These are phyloP conservation scores for Hydriomena furcata DNA, from an alignment of 2,888 invertebrate species.

Conservation along the genomic window DNA sequence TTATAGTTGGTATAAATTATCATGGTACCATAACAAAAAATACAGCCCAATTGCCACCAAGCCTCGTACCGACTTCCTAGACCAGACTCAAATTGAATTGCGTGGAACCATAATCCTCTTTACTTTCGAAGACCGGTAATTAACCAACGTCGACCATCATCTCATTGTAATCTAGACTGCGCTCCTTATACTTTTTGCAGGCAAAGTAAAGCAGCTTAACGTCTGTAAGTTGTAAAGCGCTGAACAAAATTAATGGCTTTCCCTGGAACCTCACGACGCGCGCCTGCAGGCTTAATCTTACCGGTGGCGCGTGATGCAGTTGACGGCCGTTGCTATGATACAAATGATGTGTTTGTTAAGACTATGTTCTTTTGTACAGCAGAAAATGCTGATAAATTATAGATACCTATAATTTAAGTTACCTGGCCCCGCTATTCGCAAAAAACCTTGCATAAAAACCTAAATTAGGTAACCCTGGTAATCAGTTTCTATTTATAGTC, in stretches of 20 bases:
- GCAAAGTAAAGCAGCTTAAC: conserved; percentile 55
- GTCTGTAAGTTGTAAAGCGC: conserved; percentile 61
- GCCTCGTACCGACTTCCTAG: background rate
- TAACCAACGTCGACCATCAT: conserved; percentile 42
- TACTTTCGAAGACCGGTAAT: conserved; percentile 22
- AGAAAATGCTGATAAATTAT: no score
- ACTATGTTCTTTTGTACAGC: background rate
- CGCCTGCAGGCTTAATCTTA: conserved; percentile 57
- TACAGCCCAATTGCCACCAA: no score
- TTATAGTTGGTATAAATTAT: no score
- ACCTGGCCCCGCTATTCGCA: no score
- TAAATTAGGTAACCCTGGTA: no score
- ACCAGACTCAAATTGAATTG: background rate
- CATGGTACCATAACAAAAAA: no score
- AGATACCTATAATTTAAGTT: no score
- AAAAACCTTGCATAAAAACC: no score
- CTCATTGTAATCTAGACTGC: conserved; percentile 53
- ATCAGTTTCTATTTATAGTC: no score
- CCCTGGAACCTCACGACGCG: conserved; percentile 43
- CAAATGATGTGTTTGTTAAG: conserved; percentile 16
- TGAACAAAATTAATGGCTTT: conserved; percentile 69
- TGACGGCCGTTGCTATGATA: conserved; percentile 31
- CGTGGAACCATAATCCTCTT: conserved; percentile 12
- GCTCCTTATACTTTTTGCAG: conserved; percentile 57
- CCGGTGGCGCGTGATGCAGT: conserved; percentile 56